A percentile compares a stretch with the other conserved stretches of the same genome.
Conservation (phyloP, 2,888 invertebrate species). For the Spisula solida region DNA sequence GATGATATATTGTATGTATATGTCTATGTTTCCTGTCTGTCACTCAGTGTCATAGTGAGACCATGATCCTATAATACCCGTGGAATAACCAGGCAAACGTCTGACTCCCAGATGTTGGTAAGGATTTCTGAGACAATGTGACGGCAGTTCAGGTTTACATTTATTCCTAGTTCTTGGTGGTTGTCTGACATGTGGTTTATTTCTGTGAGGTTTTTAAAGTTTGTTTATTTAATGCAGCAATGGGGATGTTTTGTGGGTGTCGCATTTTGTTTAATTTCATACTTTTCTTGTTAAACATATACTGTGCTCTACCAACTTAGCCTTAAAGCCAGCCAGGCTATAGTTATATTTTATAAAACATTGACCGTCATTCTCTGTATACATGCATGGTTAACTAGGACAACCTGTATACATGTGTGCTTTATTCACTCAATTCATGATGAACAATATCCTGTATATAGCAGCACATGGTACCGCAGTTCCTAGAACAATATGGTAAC, state of each 20-base stretch:
- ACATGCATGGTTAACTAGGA: background rate
- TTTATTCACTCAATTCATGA: background rate
- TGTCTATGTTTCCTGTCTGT: background rate
- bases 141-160: background rate
- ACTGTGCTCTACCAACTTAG: no score
- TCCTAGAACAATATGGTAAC: conserved; percentile 1
- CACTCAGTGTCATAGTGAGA: background rate
- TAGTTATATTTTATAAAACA: no score
- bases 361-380: background rate
- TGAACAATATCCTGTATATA: background rate
- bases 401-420: background rate
- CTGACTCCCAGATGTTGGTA: conserved; percentile 1
- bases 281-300: background rate
- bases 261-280: background rate
- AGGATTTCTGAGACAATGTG: background rate
- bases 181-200: background rate
- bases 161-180: background rate
- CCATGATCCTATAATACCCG: background rate
- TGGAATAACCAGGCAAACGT: background rate
- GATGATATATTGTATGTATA: background rate
- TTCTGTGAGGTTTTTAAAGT: background rate
- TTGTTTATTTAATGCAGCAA: background rate
- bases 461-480: background rate
- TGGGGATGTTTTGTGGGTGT: background rate
- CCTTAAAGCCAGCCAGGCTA: no score